Evolutionary conservation across 2,888 invertebrate genomes (phyloP).

Genomic region (Ypsolopha scabrella): DNA sequence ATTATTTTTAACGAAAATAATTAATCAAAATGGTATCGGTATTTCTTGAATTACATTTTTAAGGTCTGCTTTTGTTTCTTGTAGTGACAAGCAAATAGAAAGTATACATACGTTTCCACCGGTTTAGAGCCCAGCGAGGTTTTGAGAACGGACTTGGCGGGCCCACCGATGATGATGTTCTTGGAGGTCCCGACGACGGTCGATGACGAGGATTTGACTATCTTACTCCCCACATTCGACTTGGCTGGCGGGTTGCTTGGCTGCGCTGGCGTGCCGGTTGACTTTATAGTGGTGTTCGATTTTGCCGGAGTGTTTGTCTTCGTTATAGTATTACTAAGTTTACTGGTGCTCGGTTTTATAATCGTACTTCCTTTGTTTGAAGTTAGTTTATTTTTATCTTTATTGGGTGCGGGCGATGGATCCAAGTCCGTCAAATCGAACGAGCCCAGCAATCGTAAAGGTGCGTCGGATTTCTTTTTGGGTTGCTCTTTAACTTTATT

Average conservation of each 20-base stretch:
- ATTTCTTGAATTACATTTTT: no score
- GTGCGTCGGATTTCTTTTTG: background rate
- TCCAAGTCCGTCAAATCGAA: conserved; percentile 2
- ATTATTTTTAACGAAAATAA: no score
- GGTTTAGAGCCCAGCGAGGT: conserved; percentile 9
- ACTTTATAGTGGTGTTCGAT: no score
- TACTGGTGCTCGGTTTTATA: background rate
- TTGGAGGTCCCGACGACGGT: conserved; percentile 12
- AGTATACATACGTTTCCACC: no score
- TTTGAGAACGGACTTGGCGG: conserved; percentile 24
- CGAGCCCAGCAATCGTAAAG: background rate
- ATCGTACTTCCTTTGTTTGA: background rate
- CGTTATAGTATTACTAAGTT: no score
- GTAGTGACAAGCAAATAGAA: no score
- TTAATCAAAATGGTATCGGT: no score
- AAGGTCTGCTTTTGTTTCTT: no score
- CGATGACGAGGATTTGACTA: background rate
- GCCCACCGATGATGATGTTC: conserved; percentile 15
- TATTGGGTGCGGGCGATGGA: background rate
- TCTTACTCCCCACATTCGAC: background rate
- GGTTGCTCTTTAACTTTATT: no score
- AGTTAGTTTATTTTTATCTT: background rate
- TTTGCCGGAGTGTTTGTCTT: no score
- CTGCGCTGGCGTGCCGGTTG: no score
- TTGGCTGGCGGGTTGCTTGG: background rate